Evolutionary conservation across 2,888 invertebrate species (phyloP).

Genomic region (Hoplodrina blanda): DNA sequence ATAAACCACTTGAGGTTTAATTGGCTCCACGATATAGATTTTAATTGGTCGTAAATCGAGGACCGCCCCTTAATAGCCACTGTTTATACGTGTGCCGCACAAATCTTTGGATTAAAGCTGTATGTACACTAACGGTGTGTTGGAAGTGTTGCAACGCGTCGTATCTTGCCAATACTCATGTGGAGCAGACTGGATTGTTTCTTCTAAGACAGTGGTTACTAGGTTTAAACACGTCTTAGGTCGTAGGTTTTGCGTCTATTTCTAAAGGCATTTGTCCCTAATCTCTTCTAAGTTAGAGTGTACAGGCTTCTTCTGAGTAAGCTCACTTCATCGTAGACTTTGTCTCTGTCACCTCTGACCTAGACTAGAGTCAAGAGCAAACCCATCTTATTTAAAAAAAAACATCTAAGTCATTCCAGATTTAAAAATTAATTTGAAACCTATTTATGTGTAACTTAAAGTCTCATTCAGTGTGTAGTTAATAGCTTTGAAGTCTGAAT

Average conservation of each 20-base stretch:
- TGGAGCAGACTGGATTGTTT: conserved; percentile 6
- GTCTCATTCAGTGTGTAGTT: background rate
- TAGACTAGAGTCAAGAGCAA: no score
- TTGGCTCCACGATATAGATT: conserved; percentile 86
- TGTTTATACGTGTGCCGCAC: conserved; percentile 69
- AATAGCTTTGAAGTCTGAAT: no score
- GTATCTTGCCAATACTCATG: conserved; percentile 20
- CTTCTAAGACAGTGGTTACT: background rate
- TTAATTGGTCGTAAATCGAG: conserved; percentile 87
- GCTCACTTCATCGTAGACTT: no score
- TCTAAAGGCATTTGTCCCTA: no score
- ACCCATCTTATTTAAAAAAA: no score
- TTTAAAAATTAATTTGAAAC: background rate
- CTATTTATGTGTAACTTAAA: background rate
- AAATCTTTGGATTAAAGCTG: conserved; percentile 73
- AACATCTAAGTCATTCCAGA: background rate
- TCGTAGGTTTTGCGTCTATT: no score
- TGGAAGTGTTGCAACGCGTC: conserved; percentile 15
- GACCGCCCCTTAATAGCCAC: conserved; percentile 77
- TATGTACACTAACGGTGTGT: conserved; percentile 57
- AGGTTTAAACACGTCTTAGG: no score
- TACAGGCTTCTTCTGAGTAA: no score
- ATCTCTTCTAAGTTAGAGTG: no score
- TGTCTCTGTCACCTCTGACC: no score
- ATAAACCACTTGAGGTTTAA: conserved; percentile 85